Evolutionary conservation across 2,797 vertebrate species (phyloP), one percentile per base, ranked within the genome.

Genomic region (Manis crassicaudata): DNA sequence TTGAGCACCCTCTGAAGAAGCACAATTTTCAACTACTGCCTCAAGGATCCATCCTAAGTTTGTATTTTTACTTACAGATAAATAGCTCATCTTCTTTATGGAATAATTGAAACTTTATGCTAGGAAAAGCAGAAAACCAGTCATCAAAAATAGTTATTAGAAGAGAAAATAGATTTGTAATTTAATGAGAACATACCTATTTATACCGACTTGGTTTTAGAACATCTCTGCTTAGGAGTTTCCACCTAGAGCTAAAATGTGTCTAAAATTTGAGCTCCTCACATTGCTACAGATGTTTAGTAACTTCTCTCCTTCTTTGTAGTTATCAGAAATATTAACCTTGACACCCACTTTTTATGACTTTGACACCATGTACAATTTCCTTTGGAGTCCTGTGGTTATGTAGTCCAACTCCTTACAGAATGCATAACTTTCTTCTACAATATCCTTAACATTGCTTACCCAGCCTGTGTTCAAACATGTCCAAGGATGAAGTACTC

Each of bases 131-230:
- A 80, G 54, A 93, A 79, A 88, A 12, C 1, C 12, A 89, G 75
- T 84, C 62, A 95, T 87, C 14, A 90, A 95, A 94, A 92, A 16
- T 13, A 52, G 9, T 94, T 93, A 50, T 29, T 88, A 20, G 5
- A 88, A 96, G 68, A 90, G 93, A 88, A 85, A 46, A 25, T 16
- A 73, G 13, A 88, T 93, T 85, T 83, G 5, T 58, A 62, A 88
- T 1, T 65, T 35, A 35, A 20, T 63, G 62, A 83, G n/a, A 54
- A 20, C 52, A 85, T 37, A 60, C 70, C 54, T 82, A 46, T 68
- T 96, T 94, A 83, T 50, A 90, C 88, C 29, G n/a, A 43, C 29
- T 75, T 75, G 29, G 20, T 76, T 92, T 92, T 62, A 84, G 54
- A 73, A 56, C 7, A 76, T 82, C 40, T 85, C 67, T 85, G 14